phyloP scores from a whole-genome alignment of 2,888 invertebrate species.

The Thelaira solivaga region DNA sequence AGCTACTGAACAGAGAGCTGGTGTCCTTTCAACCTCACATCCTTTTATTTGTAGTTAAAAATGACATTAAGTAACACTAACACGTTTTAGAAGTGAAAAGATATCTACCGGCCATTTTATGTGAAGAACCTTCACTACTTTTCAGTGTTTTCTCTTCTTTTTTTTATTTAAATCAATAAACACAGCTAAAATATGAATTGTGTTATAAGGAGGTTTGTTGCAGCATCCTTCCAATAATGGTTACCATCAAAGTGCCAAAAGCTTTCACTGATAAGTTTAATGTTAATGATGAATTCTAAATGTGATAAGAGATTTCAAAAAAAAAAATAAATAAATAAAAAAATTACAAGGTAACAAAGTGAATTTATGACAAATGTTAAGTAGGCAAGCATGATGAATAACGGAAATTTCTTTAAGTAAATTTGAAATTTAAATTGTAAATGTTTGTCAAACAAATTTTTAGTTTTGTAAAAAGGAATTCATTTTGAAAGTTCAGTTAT shows the following conservation, averaged over 20 bases:
- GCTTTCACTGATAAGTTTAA: constrained; percentile 28
- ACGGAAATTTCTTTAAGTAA: too few relatives aligned
- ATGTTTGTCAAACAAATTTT: too few relatives aligned
- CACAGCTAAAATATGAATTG: background rate
- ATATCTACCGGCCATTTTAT: constrained; percentile 57
- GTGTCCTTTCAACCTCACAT: constrained; percentile 9
- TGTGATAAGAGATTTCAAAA: constrained; percentile 55
- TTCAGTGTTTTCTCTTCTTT: background rate
- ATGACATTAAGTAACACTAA: constrained; percentile 61
- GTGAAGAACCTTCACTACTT: constrained; percentile 34
- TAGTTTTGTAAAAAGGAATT: too few relatives aligned
- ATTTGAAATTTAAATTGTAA: too few relatives aligned
- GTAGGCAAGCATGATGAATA: too few relatives aligned
- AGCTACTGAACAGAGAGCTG: background rate
- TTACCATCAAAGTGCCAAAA: constrained; percentile 45
- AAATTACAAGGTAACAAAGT: too few relatives aligned
- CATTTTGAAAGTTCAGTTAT: too few relatives aligned
- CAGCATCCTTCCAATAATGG: constrained; percentile 25
- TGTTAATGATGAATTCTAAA: constrained; percentile 47
- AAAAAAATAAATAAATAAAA: too few relatives aligned
- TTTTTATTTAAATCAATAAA: constrained; percentile 36
- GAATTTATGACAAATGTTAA: too few relatives aligned
- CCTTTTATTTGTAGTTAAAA: constrained; percentile 43
- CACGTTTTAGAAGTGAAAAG: constrained; percentile 50
- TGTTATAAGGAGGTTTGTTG: constrained; percentile 7